Base-by-base conservation (phyloP, 2,113 vertebrate genomes). In the Brienomyrus brachyistius region DNA sequence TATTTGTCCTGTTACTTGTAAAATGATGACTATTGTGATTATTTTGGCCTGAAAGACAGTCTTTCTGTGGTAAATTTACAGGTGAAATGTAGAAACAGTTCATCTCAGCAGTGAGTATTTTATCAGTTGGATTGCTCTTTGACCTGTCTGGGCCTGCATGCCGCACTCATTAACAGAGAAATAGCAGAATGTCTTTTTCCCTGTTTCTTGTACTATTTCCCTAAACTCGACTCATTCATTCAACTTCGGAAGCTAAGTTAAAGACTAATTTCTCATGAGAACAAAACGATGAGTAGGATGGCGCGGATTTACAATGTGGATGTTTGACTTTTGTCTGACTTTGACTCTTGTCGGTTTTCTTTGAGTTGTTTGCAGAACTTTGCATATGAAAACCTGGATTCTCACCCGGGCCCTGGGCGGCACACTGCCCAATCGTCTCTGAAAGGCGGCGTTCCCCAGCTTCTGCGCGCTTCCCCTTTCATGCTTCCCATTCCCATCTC, bases 331-430 rank as follows among this genome's bases (percentile, higher is more conserved):
- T 52, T 23, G 88, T 35, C 56, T 51, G 9, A 27, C 70, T 80
- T 89, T 52, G 27, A 80, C 50, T 80, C 11, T 9, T 52, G 11
- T 47, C 17, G 74, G n/a, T 31, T 80, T 80, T 80, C 88, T 89
- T 74, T 51, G n/a, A 40, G 13, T 40, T 54, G 70, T 82, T 80
- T 89, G 70, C 35, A 43, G 86, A 88, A 35, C 50, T 89, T 89
- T 89, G 47, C 88, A 89, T 82, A 89, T 82, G 66, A 56, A 56
- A 83, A 40, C 31, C 70, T 17, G 27, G 54, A 23, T 82, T 52
- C 19, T 80, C 47, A 50, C 43, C 45, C 15, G 7, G 87, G 13
- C 43, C 87, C 43, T 8, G 17, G 48, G 27, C 23, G 31, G 31
- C 87, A 50, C 62, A 19, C 8, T 45, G 88, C 11, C 45, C n/a